phyloP scores from a whole-genome alignment of 2,113 vertebrate species.

The Pterophyllum scalare region DNA sequence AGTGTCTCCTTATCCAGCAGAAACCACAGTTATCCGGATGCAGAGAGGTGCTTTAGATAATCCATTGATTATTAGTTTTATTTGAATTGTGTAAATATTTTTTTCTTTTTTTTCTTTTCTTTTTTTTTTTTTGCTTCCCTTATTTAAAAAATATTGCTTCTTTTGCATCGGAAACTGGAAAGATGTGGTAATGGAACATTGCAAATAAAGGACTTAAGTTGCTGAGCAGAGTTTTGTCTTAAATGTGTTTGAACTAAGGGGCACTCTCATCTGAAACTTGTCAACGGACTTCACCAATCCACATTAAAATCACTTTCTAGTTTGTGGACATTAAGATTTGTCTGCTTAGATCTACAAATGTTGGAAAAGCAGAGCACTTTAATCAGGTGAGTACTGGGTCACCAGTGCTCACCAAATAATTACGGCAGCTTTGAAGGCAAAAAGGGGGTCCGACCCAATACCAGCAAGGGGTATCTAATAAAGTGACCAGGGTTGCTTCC shows the following conservation, averaged over 20 bases:
- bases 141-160: conserved; percentile 92
- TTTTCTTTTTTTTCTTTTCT: neutral
- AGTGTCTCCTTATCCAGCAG: conserved; percentile 79
- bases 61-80: conserved; percentile 89
- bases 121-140: conserved; percentile 79
- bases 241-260: neutral
- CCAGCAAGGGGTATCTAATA: neutral
- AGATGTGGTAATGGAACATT: conserved; percentile 78
- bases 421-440: no score
- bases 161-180: conserved; percentile 93
- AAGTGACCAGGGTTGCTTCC: neutral
- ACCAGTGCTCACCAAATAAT: no score
- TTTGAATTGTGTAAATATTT: conserved; percentile 91
- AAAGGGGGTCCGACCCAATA: no score
- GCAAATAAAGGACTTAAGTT: conserved; percentile 85
- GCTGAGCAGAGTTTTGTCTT: conserved; percentile 59
- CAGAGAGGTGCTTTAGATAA: conserved; percentile 89
- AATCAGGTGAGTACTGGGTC: no score
- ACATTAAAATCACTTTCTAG: neutral
- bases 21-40: conserved; percentile 84
- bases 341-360: neutral
- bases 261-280: neutral
- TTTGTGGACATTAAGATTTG: neutral
- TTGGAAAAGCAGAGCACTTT: neutral
- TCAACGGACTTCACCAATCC: neutral